Base-by-base conservation (phyloP, 2,797 vertebrate species). In the Melanitta fusca region DNA sequence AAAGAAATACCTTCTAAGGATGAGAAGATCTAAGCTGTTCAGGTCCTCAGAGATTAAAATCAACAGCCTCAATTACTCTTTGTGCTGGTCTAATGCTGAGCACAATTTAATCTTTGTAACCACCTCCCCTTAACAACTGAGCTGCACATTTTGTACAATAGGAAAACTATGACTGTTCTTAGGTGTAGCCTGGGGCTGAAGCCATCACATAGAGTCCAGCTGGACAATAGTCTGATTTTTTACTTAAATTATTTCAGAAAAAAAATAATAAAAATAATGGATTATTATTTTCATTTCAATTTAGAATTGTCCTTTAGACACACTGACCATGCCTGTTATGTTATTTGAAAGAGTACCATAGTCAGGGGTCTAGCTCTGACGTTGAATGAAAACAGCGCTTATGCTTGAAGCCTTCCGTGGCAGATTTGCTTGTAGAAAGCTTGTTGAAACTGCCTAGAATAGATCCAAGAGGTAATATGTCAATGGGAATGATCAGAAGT, bases 201-300 rank as follows among this genome's bases (percentile, higher is more conserved):
- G 19, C n/a, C 16, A 27, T 77, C 8, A 11, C 30, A 65, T 27
- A 70, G 64, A 6, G 0, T 71, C 9, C 45, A 82, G 39, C 28
- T 68, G 69, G 47, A 64, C 16, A 85, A 30, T 14, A 89, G 24
- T 53, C 53, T 58, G 13, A 3, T 53, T 66, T 94, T 88, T 80
- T 32, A 16, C 36, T 83, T 0, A 0, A 68, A 45, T 72, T 1
- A 49, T 72, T 91, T 74, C 11, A 16, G 13, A 1, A 19, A 20
- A 25, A 47, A 6, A 10, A 72, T 58, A 91, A 27, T 6, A 22
- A 58, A 69, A 79, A 14, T 8, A 64, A 10, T 13, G 28, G 38
- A 41, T 39, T 41, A 41, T 30, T 21, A 20, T 39, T 39, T 39
- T 28, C 18, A 20, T 64, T 80, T 78, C 34, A 24, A 7, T 68